Percentiles rank a stretch among this genome's conserved stretches.
Evolutionary conservation across 2,797 vertebrate species (phyloP).

Genomic region (Hippopotamyrus pictus): DNA sequence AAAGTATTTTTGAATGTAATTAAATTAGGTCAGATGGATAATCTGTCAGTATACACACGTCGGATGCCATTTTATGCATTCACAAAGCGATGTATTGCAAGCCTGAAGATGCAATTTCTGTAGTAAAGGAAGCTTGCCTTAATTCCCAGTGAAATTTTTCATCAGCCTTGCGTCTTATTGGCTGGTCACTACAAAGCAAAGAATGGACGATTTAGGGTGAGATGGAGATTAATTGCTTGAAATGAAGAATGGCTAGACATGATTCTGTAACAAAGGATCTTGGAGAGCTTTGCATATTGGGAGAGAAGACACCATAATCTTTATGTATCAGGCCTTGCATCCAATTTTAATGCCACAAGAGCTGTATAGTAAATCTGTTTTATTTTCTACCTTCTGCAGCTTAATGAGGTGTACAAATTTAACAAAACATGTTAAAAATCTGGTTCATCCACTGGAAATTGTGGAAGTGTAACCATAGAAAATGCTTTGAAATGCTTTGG

Average conservation of each 20-base stretch:
- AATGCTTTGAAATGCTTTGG: background rate
- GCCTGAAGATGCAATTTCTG: background rate
- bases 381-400: background rate
- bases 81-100: slow-evolving; percentile 15
- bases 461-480: background rate
- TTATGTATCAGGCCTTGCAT: background rate
- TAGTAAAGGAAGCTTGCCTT: background rate
- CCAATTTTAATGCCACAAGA: background rate
- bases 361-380: background rate
- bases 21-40: slow-evolving; percentile 1
- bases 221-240: slow-evolving; percentile 12
- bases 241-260: background rate
- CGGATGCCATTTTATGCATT: slow-evolving; percentile 3
- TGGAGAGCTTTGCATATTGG: background rate
- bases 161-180: background rate
- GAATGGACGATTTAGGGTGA: background rate
- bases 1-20: background rate
- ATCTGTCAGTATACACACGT: background rate
- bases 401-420: background rate
- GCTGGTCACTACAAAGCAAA: background rate
- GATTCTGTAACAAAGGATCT: slow-evolving; percentile 11
- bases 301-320: background rate
- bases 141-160: background rate
- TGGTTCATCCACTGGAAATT: background rate
- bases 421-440: background rate